Percentiles rank a stretch among this genome's conserved stretches.
Evolutionary conservation across 2,888 invertebrate genomes (phyloP).

Genomic region (Empis livida): DNA sequence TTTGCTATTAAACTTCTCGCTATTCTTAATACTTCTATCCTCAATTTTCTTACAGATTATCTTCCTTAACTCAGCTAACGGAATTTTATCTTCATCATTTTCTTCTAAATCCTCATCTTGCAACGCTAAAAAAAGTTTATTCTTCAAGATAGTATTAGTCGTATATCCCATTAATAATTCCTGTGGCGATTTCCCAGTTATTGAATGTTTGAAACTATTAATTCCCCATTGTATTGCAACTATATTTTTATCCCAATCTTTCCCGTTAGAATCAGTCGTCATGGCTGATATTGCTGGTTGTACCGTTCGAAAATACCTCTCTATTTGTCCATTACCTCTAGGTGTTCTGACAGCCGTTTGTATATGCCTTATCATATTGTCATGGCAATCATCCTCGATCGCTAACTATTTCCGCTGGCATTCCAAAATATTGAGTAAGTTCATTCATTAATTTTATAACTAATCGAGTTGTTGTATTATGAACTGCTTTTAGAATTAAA

Average conservation of each 20-base stretch:
- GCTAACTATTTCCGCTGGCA: constrained; percentile 15
- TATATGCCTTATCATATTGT: constrained; percentile 14
- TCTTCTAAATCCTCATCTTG: background rate
- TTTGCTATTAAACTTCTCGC: background rate
- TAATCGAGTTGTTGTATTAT: constrained; percentile 8
- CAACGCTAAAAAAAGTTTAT: background rate
- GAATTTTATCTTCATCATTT: background rate
- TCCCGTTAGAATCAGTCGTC: background rate
- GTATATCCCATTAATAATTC: background rate
- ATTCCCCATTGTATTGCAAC: constrained; percentile 2
- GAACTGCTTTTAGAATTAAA: constrained; percentile 11
- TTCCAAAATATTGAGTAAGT: constrained; percentile 15
- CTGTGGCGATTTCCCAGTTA: background rate
- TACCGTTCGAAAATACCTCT: constrained; percentile 10
- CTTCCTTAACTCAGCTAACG: background rate
- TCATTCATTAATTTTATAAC: constrained; percentile 11
- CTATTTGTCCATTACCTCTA: constrained; percentile 14
- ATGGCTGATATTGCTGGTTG: constrained; percentile 4
- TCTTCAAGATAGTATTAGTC: constrained; percentile 1
- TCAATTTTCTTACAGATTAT: background rate
- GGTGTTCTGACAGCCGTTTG: constrained; percentile 15
- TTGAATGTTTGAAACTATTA: background rate
- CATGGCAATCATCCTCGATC: constrained; percentile 16
- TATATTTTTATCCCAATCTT: constrained; percentile 3
- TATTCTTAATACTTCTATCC: background rate